Percentiles rank a stretch among this genome's conserved stretches.
Conservation (phyloP, 2,113 vertebrate species). For the Melanotaenia duboulayi region DNA sequence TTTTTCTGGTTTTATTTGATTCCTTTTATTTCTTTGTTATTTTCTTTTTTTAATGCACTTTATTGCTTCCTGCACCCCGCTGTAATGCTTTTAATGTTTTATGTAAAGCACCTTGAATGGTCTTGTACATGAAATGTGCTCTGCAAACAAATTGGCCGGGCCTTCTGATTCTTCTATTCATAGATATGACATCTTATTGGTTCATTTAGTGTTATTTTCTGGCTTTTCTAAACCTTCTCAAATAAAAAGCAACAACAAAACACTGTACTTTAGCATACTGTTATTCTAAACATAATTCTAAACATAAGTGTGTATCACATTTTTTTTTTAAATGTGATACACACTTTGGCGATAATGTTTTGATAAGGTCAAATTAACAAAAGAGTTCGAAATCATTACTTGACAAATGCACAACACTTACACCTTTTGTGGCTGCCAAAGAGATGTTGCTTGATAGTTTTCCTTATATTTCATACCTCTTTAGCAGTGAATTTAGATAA, state of each 20-base stretch:
- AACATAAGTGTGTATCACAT: conserved; percentile 23
- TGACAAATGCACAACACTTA: conserved; percentile 69
- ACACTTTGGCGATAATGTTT: conserved; percentile 41
- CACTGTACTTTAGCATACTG: neutral
- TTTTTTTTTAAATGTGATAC: conserved; percentile 53
- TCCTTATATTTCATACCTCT: conserved; percentile 68
- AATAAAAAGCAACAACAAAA: neutral
- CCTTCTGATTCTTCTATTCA: too few relatives aligned
- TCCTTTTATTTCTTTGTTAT: too few relatives aligned
- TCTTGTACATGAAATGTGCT: too few relatives aligned
- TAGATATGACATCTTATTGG: too few relatives aligned
- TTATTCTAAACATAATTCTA: conserved; percentile 32
- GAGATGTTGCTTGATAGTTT: conserved; percentile 56
- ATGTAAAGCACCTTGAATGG: too few relatives aligned
- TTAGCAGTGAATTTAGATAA: conserved; percentile 74
- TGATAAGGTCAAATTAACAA: conserved; percentile 61
- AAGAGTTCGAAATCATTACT: conserved; percentile 61
- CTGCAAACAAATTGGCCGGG: too few relatives aligned
- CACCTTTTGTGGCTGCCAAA: conserved; percentile 57
- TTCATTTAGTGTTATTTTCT: too few relatives aligned
- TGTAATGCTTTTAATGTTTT: too few relatives aligned
- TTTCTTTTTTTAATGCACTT: too few relatives aligned
- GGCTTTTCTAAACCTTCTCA: too few relatives aligned
- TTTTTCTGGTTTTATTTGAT: too few relatives aligned
- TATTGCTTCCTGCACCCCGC: too few relatives aligned